phyloP scores from a whole-genome alignment of 2,888 invertebrate genomes.

The Chydorus sphaericus region DNA sequence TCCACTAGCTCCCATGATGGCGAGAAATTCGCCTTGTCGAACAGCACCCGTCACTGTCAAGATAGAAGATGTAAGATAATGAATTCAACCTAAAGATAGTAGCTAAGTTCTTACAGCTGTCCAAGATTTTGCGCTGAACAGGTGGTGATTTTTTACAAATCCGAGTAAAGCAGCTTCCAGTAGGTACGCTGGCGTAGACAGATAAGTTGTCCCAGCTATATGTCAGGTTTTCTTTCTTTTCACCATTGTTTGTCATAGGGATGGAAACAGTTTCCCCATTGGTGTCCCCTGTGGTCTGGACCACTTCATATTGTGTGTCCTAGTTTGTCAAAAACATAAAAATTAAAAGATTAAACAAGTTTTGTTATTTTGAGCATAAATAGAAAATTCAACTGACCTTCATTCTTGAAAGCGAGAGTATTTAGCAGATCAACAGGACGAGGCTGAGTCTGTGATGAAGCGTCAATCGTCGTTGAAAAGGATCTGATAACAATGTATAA shows the following conservation, averaged over 20 bases:
- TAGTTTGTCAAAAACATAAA: not conserved
- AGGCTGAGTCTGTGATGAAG: too few relatives aligned
- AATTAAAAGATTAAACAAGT: not conserved
- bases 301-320: not conserved
- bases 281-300: not conserved
- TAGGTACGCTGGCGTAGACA: conserved; percentile 20
- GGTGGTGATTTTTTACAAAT: conserved; percentile 3
- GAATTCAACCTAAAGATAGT: not conserved
- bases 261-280: not conserved
- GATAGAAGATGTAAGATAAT: conserved; percentile 5
- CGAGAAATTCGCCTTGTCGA: conserved; percentile 68
- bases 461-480: too few relatives aligned
- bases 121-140: conserved; percentile 21
- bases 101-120: not conserved
- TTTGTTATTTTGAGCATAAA: not conserved
- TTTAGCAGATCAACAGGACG: too few relatives aligned
- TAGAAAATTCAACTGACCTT: not conserved
- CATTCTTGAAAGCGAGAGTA: too few relatives aligned
- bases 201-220: conserved; percentile 24
- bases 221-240: conserved; percentile 20
- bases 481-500: too few relatives aligned
- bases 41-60: conserved; percentile 60
- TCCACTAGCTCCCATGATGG: conserved; percentile 71
- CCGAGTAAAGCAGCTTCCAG: conserved; percentile 1
- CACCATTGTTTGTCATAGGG: not conserved